Conservation (phyloP, 2,888 invertebrate genomes). For the Gryllus longicercus region DNA sequence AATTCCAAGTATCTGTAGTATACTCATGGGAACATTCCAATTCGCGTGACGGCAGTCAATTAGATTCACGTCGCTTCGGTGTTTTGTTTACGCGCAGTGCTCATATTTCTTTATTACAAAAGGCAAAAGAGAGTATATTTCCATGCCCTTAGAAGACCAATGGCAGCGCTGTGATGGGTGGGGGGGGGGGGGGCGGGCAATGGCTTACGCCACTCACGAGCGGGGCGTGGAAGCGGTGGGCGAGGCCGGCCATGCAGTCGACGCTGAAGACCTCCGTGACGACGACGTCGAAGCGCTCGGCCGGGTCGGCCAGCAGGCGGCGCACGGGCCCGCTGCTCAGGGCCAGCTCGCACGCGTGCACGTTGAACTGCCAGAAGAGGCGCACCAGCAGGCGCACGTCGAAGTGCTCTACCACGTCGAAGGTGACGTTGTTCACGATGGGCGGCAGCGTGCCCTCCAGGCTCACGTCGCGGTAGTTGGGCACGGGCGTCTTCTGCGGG, state of each 20-base stretch:
- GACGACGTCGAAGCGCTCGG: background rate
- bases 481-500: constrained; percentile 42
- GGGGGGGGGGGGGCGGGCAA: too few species aligned
- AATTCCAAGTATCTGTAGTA: too few species aligned
- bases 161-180: too few species aligned
- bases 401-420: constrained; percentile 12
- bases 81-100: background rate
- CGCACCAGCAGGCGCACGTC: background rate
- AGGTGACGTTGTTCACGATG: constrained; percentile 27
- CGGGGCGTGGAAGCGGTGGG: constrained; percentile 37
- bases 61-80: background rate
- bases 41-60: background rate
- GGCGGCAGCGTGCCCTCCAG: constrained; percentile 25
- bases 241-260: constrained; percentile 38
- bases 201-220: constrained; percentile 25
- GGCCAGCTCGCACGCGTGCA: constrained; percentile 25
- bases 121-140: too few species aligned
- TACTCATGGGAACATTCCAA: too few species aligned
- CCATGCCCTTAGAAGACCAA: too few species aligned
- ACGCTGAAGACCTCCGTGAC: constrained; percentile 40
- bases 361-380: constrained; percentile 28
- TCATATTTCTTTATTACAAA: background rate
- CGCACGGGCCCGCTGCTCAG: constrained; percentile 17
- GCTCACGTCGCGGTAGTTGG: constrained; percentile 44
- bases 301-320: constrained; percentile 37